A percentile compares a stretch with the other conserved stretches of the same genome.
These are phyloP conservation scores for Hypotaenidia okinawae DNA, from an alignment of 2,797 vertebrate genomes.

Conservation along the genomic window DNA sequence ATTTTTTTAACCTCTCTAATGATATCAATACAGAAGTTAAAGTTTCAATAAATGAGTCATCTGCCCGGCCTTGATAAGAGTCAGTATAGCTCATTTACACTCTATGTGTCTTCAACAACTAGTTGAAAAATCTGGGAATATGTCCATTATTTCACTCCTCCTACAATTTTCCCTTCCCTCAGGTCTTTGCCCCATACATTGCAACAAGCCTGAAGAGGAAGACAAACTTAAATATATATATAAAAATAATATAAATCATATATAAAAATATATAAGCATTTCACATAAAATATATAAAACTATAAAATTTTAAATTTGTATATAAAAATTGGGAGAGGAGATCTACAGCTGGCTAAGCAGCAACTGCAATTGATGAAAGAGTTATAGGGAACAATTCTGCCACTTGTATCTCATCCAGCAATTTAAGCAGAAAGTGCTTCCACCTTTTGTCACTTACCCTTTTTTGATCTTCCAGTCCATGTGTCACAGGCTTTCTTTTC, in stretches of 20 bases:
- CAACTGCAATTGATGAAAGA: constrained; percentile 27
- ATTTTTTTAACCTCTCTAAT: background rate
- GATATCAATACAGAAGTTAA: background rate
- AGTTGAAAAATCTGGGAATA: background rate
- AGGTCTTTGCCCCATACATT: background rate
- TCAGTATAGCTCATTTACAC: background rate
- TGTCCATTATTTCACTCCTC: background rate
- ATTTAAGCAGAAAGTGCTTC: constrained; percentile 24
- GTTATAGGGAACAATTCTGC: background rate
- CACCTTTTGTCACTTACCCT: constrained; percentile 83
- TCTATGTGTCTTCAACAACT: background rate
- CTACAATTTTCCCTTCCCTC: background rate
- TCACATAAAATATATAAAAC: no score
- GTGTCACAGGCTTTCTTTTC: constrained; percentile 89
- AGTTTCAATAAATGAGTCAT: background rate
- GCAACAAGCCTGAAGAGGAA: background rate
- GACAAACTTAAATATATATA: background rate
- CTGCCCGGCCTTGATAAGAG: background rate
- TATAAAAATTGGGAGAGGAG: background rate
- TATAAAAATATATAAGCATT: no score
- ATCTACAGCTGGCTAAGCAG: background rate
- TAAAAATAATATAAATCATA: no score
- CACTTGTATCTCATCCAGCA: background rate
- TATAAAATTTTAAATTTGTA: no score
- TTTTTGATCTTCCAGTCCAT: constrained; percentile 97